Evolutionary conservation across 2,888 invertebrate species (phyloP).

Genomic region (Brassicogethes aeneus): DNA sequence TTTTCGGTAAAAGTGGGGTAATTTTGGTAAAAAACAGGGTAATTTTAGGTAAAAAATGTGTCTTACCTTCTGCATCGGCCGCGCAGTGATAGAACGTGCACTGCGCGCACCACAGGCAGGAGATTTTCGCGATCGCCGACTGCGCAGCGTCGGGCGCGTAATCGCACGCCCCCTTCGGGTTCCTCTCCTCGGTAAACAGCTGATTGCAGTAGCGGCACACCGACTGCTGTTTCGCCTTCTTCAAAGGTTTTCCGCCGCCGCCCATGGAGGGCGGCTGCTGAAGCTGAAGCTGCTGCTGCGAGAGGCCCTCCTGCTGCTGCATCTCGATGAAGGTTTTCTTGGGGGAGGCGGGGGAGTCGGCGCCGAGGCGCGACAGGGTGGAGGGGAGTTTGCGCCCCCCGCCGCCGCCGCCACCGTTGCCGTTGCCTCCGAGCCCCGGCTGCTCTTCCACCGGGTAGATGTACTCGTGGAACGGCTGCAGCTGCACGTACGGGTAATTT

Average conservation of each 20-base stretch:
- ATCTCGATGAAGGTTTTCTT: not conserved
- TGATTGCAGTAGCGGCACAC: slow-evolving; percentile 67
- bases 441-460: slow-evolving; percentile 69
- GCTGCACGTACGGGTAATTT: slow-evolving; percentile 76
- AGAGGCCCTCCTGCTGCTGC: slow-evolving; percentile 27
- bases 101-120: slow-evolving; percentile 73
- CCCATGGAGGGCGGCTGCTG: slow-evolving; percentile 40
- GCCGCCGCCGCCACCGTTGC: slow-evolving; percentile 6
- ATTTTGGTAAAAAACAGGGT: no score
- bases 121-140: slow-evolving; percentile 69
- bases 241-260: slow-evolving; percentile 13
- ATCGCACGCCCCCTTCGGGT: slow-evolving; percentile 77
- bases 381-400: slow-evolving; percentile 26
- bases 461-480: slow-evolving; percentile 78
- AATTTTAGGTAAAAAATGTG: no score
- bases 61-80: slow-evolving; percentile 84
- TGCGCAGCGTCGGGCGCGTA: slow-evolving; percentile 79
- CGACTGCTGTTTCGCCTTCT: slow-evolving; percentile 26
- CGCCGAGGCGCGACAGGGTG: slow-evolving; percentile 39
- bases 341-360: slow-evolving; percentile 42
- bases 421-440: slow-evolving; percentile 29
- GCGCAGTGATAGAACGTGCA: slow-evolving; percentile 91
- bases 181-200: slow-evolving; percentile 73
- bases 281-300: slow-evolving; percentile 30
- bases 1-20: no score